phyloP scores from a whole-genome alignment of 2,797 vertebrate species.

The Catamblyrhynchus diadema region DNA sequence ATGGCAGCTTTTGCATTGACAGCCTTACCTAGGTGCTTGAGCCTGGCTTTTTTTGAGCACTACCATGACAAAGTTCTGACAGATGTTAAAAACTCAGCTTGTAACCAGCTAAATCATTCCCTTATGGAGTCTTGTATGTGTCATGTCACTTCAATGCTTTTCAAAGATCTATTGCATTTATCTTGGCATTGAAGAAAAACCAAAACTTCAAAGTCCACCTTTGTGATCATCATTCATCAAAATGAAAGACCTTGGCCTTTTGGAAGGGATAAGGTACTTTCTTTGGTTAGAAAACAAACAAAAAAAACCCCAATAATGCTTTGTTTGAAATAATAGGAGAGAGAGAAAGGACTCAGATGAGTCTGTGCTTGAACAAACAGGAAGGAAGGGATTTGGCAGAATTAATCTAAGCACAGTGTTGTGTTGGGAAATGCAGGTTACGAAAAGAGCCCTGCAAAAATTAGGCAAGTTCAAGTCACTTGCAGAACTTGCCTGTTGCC shows the following conservation, averaged over 20 bases:
- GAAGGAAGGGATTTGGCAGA: slow-evolving; percentile 27
- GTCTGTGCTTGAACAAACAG: not conserved
- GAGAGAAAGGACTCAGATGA: not conserved
- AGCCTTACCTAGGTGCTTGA: not conserved
- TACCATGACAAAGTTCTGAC: not conserved
- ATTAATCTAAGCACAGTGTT: not conserved
- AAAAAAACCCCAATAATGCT: not conserved
- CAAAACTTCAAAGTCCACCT: not conserved
- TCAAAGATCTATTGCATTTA: not conserved
- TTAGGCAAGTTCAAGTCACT: not conserved
- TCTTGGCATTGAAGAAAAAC: not conserved
- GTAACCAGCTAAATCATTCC: not conserved
- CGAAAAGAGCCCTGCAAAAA: not conserved
- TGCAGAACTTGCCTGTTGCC: not conserved
- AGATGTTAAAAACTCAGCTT: not conserved
- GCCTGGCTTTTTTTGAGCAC: not conserved
- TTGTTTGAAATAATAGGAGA: not conserved
- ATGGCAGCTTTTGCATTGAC: not conserved
- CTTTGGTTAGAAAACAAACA: not conserved
- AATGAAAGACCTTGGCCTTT: not conserved
- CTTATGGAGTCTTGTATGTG: not conserved
- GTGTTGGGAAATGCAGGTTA: not conserved
- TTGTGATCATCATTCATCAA: not conserved
- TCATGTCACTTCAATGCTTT: not conserved
- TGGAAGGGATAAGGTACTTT: not conserved